Evolutionary conservation across 2,888 invertebrate genomes (phyloP).

Genomic region (Leptinotarsa juncta): DNA sequence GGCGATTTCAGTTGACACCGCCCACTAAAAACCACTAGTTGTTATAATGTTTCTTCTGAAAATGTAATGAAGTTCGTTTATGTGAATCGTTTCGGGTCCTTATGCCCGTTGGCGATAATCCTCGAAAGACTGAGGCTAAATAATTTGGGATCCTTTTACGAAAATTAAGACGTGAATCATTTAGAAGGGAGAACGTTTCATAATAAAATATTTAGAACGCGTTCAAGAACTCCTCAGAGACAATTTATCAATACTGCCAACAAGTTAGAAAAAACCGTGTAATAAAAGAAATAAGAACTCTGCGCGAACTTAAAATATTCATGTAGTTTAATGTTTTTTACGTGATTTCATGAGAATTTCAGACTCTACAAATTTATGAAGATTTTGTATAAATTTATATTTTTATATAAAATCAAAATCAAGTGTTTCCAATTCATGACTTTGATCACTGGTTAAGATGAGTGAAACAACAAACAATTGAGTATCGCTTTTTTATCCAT

Average conservation of each 20-base stretch:
- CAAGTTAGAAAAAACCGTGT: constrained; percentile 41
- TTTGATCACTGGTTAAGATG: too few relatives aligned
- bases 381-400: not conserved
- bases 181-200: constrained; percentile 37
- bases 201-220: constrained; percentile 44
- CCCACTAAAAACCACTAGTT: not conserved
- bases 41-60: not conserved
- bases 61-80: constrained; percentile 8
- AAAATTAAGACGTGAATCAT: constrained; percentile 51
- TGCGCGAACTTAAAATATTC: constrained; percentile 28
- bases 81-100: constrained; percentile 4
- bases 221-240: constrained; percentile 41
- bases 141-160: constrained; percentile 42
- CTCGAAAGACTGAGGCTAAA: constrained; percentile 24
- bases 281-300: constrained; percentile 35
- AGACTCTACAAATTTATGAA: not conserved
- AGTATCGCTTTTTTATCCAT: too few relatives aligned
- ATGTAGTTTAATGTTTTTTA: constrained; percentile 23
- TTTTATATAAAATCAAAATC: too few relatives aligned
- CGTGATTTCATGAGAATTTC: not conserved
- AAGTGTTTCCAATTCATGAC: too few relatives aligned
- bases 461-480: too few relatives aligned
- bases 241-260: constrained; percentile 47
- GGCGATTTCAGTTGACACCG: not conserved
- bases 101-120: constrained; percentile 8